Evolutionary conservation across 2,888 invertebrate species (phyloP), one percentile per base, ranked within the genome.

Genomic region (Drosophila imparisetae): DNA sequence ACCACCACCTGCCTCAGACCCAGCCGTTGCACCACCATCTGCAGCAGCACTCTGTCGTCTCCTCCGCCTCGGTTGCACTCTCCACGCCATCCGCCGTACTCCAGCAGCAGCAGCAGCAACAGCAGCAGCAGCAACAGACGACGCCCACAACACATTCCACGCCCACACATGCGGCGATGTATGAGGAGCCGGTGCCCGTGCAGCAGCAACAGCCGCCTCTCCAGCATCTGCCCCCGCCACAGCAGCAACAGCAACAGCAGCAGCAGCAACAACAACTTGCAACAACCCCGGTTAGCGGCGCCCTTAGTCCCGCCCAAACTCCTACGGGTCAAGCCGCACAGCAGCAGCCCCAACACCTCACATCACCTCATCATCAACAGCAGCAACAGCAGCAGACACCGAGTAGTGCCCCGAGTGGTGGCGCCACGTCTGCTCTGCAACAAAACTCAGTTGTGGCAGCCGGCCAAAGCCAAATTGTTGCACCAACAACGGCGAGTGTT

Each of bases 401-500:
- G 36, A 91, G 82, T 61, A 91, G 92, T 80, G 86, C 92, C 70
- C 90, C 92, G 78, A 90, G 93, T 89, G 92, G 91, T 89, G 92
- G 91, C 90, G 92, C 86, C 73, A 71, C 92, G 24, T 68, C 92
- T 60, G 86, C 75, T 79, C 83, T 92, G 63, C 92, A 91, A 75
- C 92, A 93, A 88, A 93, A 92, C 75, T 84, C 92, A 89, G 92
- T 93, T 86, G 93, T 93, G 91, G 92, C 93, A 88, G 90, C 93
- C 86, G 92, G 92, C 78, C 93, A 93, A 85, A 91, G 92, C 76
- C 93, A 93, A 89, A 93, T 93, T 84, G 92, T 93, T 80, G 94
- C 94, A 91, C 94, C 94, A 91, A 94, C 94, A 78, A 94, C 94
- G 89, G 94, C 94, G 90, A 94, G 94, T 83, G 94, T 94, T 89